A percentile compares a stretch with the other conserved stretches of the same genome.
Evolutionary conservation across 2,888 invertebrate genomes (phyloP).

Genomic region (Lingula anatina): DNA sequence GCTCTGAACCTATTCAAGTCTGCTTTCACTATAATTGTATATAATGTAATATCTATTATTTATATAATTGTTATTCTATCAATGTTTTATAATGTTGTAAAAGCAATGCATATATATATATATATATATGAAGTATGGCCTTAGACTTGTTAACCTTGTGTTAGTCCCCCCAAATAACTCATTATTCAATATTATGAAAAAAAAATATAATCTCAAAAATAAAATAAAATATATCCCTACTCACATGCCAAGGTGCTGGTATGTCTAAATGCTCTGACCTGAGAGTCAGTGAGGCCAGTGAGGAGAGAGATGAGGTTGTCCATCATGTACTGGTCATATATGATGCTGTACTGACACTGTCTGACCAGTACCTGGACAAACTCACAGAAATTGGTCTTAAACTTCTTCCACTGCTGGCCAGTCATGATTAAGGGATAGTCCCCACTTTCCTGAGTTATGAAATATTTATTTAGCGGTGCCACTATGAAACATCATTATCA

Average conservation of each 20-base stretch:
- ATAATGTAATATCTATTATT: no score
- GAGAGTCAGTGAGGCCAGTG: constrained; percentile 95
- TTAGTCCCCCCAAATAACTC: no score
- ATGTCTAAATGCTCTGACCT: constrained; percentile 83
- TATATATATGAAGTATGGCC: no score
- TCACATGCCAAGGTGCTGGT: constrained; percentile 86
- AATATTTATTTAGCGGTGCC: background rate
- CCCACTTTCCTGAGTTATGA: constrained; percentile 75
- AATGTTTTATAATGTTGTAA: no score
- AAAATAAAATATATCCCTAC: constrained; percentile 10
- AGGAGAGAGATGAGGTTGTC: constrained; percentile 96
- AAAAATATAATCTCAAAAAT: background rate
- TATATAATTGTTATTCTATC: no score
- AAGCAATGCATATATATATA: no score
- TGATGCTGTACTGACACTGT: constrained; percentile 97
- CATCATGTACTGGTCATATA: constrained; percentile 98
- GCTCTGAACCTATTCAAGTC: no score
- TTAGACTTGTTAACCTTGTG: no score
- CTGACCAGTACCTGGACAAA: constrained; percentile 92
- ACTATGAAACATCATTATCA: background rate
- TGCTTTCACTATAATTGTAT: no score
- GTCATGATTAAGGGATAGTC: constrained; percentile 98
- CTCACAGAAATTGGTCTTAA: constrained; percentile 91
- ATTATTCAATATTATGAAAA: no score
- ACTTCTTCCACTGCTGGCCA: constrained; percentile 96